Evolutionary conservation across 2,113 vertebrate genomes (phyloP).

Genomic region (Eptesicus fuscus): DNA sequence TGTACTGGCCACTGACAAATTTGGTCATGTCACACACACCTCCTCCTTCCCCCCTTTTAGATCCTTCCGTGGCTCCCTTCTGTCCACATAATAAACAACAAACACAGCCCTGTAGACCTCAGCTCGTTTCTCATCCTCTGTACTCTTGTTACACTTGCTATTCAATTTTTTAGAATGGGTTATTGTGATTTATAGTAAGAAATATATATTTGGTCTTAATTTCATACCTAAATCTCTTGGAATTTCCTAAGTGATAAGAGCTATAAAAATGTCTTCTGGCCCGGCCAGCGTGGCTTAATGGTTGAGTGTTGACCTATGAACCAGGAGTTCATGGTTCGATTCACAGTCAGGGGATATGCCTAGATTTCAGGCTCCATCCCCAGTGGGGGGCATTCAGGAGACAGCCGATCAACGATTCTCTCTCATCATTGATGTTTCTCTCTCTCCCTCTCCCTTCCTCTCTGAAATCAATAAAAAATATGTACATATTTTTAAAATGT

Average conservation of each 20-base stretch:
- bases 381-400: too few relatives aligned
- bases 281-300: too few relatives aligned
- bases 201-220: neutral
- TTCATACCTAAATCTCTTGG: neutral
- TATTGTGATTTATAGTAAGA: slow-evolving; percentile 5
- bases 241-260: neutral
- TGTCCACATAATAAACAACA: neutral
- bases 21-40: neutral
- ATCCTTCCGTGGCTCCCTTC: neutral
- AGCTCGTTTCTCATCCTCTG: neutral
- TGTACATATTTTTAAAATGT: neutral
- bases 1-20: neutral
- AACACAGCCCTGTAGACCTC: neutral
- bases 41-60: neutral
- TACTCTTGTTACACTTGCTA: neutral
- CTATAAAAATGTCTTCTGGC: neutral
- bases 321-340: too few relatives aligned
- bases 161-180: neutral
- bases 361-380: too few relatives aligned
- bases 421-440: too few relatives aligned
- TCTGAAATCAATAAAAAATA: too few relatives aligned
- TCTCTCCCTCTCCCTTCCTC: too few relatives aligned
- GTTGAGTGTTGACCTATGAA: too few relatives aligned
- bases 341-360: too few relatives aligned
- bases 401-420: too few relatives aligned